Evolutionary conservation across 2,113 vertebrate species (phyloP), one percentile per base, ranked within the genome.

Genomic region (Riparia riparia): DNA sequence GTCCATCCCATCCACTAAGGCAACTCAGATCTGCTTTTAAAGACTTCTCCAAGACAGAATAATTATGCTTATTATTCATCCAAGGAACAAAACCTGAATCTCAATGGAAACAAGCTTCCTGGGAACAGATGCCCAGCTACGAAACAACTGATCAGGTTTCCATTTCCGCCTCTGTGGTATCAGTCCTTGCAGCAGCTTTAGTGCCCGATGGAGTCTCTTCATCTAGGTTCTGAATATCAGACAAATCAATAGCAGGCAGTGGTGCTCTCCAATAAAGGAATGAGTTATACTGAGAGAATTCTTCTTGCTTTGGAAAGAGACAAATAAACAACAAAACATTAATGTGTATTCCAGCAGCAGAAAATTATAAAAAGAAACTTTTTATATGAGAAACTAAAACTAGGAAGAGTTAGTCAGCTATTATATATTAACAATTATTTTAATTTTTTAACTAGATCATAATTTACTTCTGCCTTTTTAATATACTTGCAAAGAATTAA

Each of bases 251-350:
- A 64, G 98, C 64, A 18, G 99, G 99, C 83, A 99, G 96, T 17
- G 99, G 99, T 73, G 95, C 85, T 96, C 98, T 99, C 99, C 99
- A 99, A 79, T 98, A 99, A 89, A 99, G 98, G 96, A 99, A 99
- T 32, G 98, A 98, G 91, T 99, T 99, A 95, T 97, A 99, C 7
- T 97, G 89, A 90, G 92, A 97, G 92, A 98, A 97, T 57, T 99
- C 98, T 79, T 95, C 93, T 72, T 91, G 89, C 98, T 98, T 96
- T 82, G 89, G 80, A 72, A 66, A 83, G 47, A 86, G 89, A 96
- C 24, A 87, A 72, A 86, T 9, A 72, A 49, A 80, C 7, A 95
- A 82, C 19, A 68, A 86, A 76, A 89, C 10, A 82, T 68, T 49
- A 93, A 85, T 21, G 32, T 22, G 17, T 7, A 57, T 81, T 20